Percentiles rank a stretch among this genome's conserved stretches.
These are phyloP conservation scores for Apodemia hepburni DNA, from an alignment of 2,888 invertebrate genomes.

Conservation along the genomic window DNA sequence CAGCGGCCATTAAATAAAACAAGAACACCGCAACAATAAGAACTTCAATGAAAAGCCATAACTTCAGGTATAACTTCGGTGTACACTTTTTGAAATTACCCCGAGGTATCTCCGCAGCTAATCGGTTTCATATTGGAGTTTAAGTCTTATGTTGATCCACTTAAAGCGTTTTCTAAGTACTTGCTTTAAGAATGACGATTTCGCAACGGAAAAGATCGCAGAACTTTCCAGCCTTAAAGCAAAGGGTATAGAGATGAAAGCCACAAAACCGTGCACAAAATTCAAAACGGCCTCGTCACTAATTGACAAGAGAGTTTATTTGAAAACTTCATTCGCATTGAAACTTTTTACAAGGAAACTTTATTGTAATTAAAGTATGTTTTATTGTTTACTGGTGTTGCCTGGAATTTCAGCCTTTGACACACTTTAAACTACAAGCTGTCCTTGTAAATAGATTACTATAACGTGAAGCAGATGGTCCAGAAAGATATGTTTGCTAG, in stretches of 20 bases:
- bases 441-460: background rate
- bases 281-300: constrained; percentile 34
- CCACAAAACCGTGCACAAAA: constrained; percentile 13
- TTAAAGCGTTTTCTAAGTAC: background rate
- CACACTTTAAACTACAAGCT: background rate
- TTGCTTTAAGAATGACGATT: background rate
- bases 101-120: constrained; percentile 31
- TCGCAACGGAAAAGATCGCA: background rate
- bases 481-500: too few species aligned
- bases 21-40: constrained; percentile 34
- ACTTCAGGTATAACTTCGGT: constrained; percentile 26
- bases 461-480: too few species aligned
- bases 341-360: constrained; percentile 6
- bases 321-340: constrained; percentile 35
- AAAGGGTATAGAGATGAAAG: constrained; percentile 15
- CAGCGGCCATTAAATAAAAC: constrained; percentile 29
- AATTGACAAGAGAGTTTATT: constrained; percentile 52
- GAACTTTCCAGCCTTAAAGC: constrained; percentile 13
- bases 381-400: background rate
- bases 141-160: background rate
- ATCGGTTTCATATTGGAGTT: background rate
- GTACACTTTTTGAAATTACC: constrained; percentile 44
- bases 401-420: background rate
- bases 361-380: background rate
- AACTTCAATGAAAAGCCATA: constrained; percentile 36